These are phyloP conservation scores for Lottia scabra DNA, from an alignment of 2,888 invertebrate genomes.

Conservation along the genomic window DNA sequence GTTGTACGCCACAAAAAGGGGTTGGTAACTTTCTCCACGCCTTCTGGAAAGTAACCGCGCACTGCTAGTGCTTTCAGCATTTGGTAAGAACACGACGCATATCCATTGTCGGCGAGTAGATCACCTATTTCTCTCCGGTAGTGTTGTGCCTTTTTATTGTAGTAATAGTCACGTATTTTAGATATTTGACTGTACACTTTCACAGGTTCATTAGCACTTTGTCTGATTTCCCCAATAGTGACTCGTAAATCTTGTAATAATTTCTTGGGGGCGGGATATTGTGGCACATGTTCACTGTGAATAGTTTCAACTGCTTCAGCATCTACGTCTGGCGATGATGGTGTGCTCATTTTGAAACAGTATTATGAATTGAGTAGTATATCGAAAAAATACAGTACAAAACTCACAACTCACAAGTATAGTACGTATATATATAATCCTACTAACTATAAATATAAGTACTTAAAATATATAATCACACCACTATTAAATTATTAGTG, in stretches of 20 bases:
- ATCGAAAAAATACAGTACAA: no score
- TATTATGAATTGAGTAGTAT: no score
- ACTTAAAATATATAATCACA: no score
- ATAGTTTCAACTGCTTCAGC: no score
- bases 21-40: slow-evolving; percentile 39
- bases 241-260: not conserved
- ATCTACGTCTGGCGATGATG: no score
- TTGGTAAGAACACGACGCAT: slow-evolving; percentile 52
- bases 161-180: not conserved
- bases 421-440: no score
- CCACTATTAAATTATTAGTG: no score
- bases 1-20: slow-evolving; percentile 67
- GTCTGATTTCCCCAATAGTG: not conserved
- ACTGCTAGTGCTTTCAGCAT: slow-evolving; percentile 61
- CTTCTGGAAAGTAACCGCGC: slow-evolving; percentile 55
- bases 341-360: no score
- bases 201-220: not conserved
- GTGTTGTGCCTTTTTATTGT: not conserved
- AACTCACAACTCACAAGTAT: no score
- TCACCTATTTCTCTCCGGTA: not conserved
- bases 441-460: no score
- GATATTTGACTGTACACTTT: not conserved
- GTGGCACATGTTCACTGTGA: no score
- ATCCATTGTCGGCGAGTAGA: not conserved
- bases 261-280: not conserved